Evolutionary conservation across 1,140 invertebrate species (phyloP).

Genomic region (Elymnias hypermnestra): DNA sequence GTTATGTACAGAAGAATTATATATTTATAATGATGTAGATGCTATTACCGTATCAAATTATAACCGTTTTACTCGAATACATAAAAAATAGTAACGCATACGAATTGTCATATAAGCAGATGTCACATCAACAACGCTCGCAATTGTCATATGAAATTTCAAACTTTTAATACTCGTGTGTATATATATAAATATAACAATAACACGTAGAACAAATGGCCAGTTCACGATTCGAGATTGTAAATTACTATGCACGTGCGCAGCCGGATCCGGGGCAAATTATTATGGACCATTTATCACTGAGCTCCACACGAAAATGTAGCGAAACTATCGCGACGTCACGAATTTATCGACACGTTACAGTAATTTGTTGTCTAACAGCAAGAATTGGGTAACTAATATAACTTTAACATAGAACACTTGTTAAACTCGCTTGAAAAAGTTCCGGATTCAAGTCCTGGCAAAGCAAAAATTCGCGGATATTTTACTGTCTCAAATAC

Average conservation of each 20-base stretch:
- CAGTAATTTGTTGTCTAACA: constrained; percentile 5
- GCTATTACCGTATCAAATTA: too few species aligned
- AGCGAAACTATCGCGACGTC: constrained; percentile 5
- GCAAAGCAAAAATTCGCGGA: too few species aligned
- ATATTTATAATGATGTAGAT: too few species aligned
- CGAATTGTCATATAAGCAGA: too few species aligned
- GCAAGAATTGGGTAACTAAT: neutral
- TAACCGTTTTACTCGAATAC: too few species aligned
- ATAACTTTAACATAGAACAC: too few species aligned
- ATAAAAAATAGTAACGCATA: too few species aligned
- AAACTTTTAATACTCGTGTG: neutral
- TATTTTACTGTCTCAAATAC: too few species aligned
- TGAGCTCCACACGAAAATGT: constrained; percentile 16
- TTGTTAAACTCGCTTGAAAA: too few species aligned
- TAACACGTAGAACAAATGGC: constrained; percentile 19
- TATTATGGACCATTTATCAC: constrained; percentile 22
- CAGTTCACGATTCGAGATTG: constrained; percentile 19
- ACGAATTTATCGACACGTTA: constrained; percentile 10
- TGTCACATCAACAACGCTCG: too few species aligned
- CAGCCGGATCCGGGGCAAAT: constrained; percentile 10
- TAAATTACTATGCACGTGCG: constrained; percentile 21
- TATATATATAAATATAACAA: constrained; percentile 6
- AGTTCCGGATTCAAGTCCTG: too few species aligned
- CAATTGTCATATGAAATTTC: neutral
- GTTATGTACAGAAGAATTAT: too few species aligned